A percentile compares a stretch with the other conserved stretches of the same genome.
Evolutionary conservation across 2,888 invertebrate genomes (phyloP).

Genomic region (Halictus quadricinctus): DNA sequence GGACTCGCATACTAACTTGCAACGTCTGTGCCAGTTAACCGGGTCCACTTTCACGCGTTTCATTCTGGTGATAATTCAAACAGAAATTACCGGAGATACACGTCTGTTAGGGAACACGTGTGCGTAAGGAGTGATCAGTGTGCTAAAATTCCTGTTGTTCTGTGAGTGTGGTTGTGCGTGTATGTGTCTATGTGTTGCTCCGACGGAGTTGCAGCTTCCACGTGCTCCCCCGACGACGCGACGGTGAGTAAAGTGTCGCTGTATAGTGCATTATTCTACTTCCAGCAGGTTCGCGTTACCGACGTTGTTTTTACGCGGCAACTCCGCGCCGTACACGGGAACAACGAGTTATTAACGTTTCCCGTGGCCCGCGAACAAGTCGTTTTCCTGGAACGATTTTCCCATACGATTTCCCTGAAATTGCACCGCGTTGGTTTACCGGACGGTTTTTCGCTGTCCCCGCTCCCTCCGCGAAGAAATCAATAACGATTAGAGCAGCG

Average conservation of each 20-base stretch:
- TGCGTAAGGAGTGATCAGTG: conserved; percentile 60
- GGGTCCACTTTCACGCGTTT: neutral
- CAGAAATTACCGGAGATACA: neutral
- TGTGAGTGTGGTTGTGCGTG: conserved; percentile 5
- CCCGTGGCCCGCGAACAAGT: neutral
- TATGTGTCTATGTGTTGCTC: neutral
- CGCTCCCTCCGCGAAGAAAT: neutral
- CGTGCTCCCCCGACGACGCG: neutral
- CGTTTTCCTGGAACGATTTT: neutral
- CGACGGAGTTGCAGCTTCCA: neutral
- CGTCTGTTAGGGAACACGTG: conserved; percentile 17
- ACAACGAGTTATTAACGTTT: neutral
- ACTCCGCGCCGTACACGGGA: neutral
- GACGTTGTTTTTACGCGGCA: neutral
- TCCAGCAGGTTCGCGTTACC: neutral
- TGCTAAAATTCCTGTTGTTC: conserved; percentile 10
- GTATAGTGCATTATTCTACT: neutral
- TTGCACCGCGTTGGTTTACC: neutral
- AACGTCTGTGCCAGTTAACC: neutral
- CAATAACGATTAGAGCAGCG: conserved; percentile 33
- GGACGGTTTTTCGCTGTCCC: neutral
- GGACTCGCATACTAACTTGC: neutral
- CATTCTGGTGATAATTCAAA: neutral
- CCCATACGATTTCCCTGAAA: neutral
- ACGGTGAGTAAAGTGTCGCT: conserved; percentile 28